Conservation (phyloP, 2,888 invertebrate species). For the Digitonthophagus gazella region DNA sequence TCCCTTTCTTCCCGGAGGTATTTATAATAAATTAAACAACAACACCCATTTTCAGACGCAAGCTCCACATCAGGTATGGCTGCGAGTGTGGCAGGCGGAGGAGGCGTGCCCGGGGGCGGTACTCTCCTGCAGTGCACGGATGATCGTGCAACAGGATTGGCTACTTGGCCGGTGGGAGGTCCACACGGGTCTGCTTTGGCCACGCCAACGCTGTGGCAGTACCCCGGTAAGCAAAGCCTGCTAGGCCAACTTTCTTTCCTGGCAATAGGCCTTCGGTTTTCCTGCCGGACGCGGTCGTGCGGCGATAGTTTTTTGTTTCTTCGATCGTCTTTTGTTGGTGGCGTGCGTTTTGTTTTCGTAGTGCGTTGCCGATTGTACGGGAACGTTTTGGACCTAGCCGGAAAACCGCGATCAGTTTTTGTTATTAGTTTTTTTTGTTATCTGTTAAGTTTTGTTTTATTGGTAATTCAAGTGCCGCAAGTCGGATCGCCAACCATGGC, state of each 20-base stretch:
- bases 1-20: background rate
- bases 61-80: slow-evolving; percentile 56
- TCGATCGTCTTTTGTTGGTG: background rate
- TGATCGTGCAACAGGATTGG: slow-evolving; percentile 57
- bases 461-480: background rate
- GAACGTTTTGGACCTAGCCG: no score
- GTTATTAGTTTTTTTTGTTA: slow-evolving; percentile 1
- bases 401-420: no score
- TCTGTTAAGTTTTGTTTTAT: background rate
- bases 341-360: background rate
- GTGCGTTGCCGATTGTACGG: background rate
- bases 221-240: slow-evolving; percentile 63
- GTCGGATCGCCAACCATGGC: slow-evolving; percentile 19
- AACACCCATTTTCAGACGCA: slow-evolving; percentile 42
- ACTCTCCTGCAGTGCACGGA: slow-evolving; percentile 66
- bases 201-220: slow-evolving; percentile 77
- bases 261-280: background rate
- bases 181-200: slow-evolving; percentile 58
- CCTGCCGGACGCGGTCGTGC: background rate
- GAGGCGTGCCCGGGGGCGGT: slow-evolving; percentile 57
- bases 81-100: slow-evolving; percentile 60
- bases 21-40: no score
- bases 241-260: slow-evolving; percentile 10
- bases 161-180: slow-evolving; percentile 56
- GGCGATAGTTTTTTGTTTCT: background rate